Percentiles rank a stretch among this genome's conserved stretches.
Evolutionary conservation across 2,888 invertebrate genomes (phyloP).

Genomic region (Leptopilina syphax): DNA sequence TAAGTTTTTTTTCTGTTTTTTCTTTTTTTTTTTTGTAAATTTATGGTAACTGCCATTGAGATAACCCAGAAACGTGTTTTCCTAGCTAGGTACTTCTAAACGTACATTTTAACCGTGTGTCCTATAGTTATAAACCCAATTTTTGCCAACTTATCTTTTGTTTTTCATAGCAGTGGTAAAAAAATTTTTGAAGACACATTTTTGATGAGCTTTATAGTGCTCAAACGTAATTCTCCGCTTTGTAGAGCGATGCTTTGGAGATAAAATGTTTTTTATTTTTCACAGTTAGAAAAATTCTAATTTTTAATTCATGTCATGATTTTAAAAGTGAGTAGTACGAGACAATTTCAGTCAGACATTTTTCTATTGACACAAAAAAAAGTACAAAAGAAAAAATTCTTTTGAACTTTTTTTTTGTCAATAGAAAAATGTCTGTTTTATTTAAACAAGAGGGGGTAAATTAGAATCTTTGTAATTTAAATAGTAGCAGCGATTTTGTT

Average conservation of each 20-base stretch:
- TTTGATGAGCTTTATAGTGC: too few relatives aligned
- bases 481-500: too few relatives aligned
- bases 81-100: conserved; percentile 45
- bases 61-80: conserved; percentile 62
- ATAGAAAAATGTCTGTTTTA: too few relatives aligned
- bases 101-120: conserved; percentile 32
- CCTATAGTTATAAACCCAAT: background rate
- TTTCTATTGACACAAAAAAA: too few relatives aligned
- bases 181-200: too few relatives aligned
- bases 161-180: background rate
- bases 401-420: too few relatives aligned
- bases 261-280: background rate
- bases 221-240: too few relatives aligned
- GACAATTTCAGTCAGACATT: background rate
- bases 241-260: background rate
- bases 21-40: conserved; percentile 53
- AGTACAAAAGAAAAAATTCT: too few relatives aligned
- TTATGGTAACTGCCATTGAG: conserved; percentile 59
- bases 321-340: background rate
- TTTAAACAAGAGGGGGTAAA: too few relatives aligned
- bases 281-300: background rate
- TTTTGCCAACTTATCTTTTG: conserved; percentile 8
- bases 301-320: too few relatives aligned
- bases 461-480: too few relatives aligned
- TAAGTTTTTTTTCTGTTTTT: conserved; percentile 16